Base-by-base conservation (phyloP, 2,113 vertebrate species). In the Syngnathoides biaculeatus region DNA sequence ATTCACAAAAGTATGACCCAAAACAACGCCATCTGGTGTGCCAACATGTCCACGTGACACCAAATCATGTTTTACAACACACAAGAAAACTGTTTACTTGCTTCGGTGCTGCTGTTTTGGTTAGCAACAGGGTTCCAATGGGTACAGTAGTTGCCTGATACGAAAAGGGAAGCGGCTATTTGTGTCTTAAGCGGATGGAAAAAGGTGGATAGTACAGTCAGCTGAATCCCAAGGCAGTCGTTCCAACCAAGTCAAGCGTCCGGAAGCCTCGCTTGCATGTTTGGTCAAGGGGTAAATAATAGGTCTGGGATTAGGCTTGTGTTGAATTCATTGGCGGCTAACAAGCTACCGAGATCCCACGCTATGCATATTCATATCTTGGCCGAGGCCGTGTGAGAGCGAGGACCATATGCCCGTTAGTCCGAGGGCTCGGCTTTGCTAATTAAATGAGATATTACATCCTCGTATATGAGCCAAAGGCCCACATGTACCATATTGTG, bases 241-340 rank as follows among this genome's bases (percentile, higher is more conserved):
- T 92, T 88, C 88, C 89, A 87, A 91, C 90, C 86, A 88, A 88
- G 86, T 85, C 81, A 83, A 91, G 88, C 85, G 87, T 83, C 87
- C 88, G 85, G 86, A 90, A 89, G 86, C 89, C 86, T 89, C 88
- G 84, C 89, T 91, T 88, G 86, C 86, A 88, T 89, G 90, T 92
- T 93, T 91, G 90, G 91, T 92, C 91, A 92, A 89, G 90, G 90
- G 90, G 85, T 93, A 92, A 93, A 93, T 92, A 92, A 92, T 91
- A 92, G 91, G 91, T 92, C 90, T 89, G 90, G 91, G 91, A 92
- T 91, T 91, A 90, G 88, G 85, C 85, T 89, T 86, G 87, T 88
- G 90, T 88, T 84, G 89, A 91, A 92, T 91, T 89, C 86, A 88
- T 92, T 89, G 84, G 84, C 80, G 87, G 82, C 88, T 91, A 93